Percentiles rank a stretch among this genome's conserved stretches.
Conservation (phyloP, 1,140 invertebrate genomes). For the Oncopodura yosiiana region DNA sequence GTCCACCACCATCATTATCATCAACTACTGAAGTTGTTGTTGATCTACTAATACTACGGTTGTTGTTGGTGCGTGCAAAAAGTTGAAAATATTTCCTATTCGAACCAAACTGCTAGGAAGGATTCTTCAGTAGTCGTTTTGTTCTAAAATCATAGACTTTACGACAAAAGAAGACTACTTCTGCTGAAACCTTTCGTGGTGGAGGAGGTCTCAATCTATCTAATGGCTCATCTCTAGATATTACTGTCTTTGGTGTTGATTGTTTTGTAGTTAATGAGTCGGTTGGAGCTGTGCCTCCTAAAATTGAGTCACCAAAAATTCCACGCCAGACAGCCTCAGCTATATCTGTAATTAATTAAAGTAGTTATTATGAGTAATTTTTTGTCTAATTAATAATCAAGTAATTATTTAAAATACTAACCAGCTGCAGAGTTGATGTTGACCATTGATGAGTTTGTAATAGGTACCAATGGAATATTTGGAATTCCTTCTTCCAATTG, state of each 20-base stretch:
- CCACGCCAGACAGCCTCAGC: slow-evolving; percentile 29
- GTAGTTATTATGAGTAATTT: no score
- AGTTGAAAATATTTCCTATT: no score
- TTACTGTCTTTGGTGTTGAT: slow-evolving; percentile 36
- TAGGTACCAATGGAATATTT: slow-evolving; percentile 48
- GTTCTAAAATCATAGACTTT: slow-evolving; percentile 89
- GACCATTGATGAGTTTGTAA: slow-evolving; percentile 20
- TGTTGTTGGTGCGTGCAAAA: no score
- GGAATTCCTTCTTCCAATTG: slow-evolving; percentile 53
- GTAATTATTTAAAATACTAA: no score
- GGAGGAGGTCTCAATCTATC: slow-evolving; percentile 50
- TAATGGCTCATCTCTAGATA: slow-evolving; percentile 45
- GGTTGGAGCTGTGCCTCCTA: not conserved
- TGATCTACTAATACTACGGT: no score
- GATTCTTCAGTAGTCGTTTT: slow-evolving; percentile 48
- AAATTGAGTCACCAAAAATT: slow-evolving; percentile 1
- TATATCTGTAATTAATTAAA: no score
- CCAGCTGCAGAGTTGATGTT: slow-evolving; percentile 26
- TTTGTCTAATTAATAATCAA: no score
- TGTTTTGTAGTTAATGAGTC: slow-evolving; percentile 1
- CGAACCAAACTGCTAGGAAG: slow-evolving; percentile 29
- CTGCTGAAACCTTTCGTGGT: slow-evolving; percentile 63
- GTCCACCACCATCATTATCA: no score
- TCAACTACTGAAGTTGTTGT: no score
- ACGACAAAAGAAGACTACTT: slow-evolving; percentile 86